Conservation (phyloP, 2,797 vertebrate genomes). For the Balearica regulorum region DNA sequence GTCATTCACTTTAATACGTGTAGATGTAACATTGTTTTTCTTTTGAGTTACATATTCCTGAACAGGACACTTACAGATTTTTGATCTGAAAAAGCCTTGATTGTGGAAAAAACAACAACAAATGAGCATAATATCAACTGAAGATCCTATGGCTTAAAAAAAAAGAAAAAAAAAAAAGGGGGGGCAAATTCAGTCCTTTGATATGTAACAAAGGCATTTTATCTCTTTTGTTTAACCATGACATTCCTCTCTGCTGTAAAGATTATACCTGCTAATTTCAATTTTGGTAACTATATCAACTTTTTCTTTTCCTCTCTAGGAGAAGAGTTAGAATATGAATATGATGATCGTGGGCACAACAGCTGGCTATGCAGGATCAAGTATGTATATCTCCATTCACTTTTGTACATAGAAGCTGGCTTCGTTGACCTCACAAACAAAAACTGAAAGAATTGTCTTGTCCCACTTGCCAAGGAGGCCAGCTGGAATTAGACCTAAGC, state of each 20-base stretch:
- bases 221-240: background rate
- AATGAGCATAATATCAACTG: background rate
- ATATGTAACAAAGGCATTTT: background rate
- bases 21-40: background rate
- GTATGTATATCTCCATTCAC: slow-evolving; percentile 71
- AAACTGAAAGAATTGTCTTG: background rate
- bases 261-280: background rate
- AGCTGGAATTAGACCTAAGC: background rate
- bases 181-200: background rate
- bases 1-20: background rate
- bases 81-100: background rate
- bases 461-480: background rate
- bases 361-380: slow-evolving; percentile 95
- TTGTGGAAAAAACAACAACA: background rate
- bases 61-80: background rate
- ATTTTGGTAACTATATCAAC: background rate
- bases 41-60: background rate
- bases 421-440: background rate
- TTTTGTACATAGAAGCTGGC: background rate
- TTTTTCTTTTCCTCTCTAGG: slow-evolving; percentile 73
- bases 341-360: slow-evolving; percentile 90
- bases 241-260: background rate
- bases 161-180: background rate
- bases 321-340: slow-evolving; percentile 96
- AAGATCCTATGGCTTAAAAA: background rate